Conservation (phyloP, 2,797 vertebrate species). For the Acanthiza pusilla region DNA sequence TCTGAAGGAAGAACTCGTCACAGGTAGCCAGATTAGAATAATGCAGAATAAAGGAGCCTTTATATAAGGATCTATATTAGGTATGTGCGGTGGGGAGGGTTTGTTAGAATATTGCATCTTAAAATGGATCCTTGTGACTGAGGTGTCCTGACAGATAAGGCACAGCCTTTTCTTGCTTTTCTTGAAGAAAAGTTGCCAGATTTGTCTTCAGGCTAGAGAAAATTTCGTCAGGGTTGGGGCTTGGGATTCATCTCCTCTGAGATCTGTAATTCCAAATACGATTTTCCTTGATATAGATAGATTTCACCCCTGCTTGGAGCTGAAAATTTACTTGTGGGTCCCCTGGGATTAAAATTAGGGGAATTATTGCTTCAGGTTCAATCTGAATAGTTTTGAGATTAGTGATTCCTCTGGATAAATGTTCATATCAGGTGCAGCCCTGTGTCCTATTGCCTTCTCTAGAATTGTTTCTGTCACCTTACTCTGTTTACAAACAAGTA, state of each 20-base stretch:
- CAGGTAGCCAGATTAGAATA: not conserved
- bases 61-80: not conserved
- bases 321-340: not conserved
- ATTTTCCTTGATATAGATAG: not conserved
- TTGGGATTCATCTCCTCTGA: not conserved
- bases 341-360: not conserved
- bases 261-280: not conserved
- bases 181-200: not conserved
- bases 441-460: not conserved
- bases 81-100: not conserved
- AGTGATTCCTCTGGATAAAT: not conserved
- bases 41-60: not conserved
- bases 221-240: not conserved
- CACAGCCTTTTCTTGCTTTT: not conserved
- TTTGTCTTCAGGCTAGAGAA: not conserved
- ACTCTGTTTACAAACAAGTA: not conserved
- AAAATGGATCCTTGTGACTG: not conserved
- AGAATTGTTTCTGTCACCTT: not conserved
- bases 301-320: not conserved
- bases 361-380: not conserved
- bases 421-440: not conserved
- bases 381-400: no score
- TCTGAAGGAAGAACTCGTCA: not conserved
- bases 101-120: not conserved
- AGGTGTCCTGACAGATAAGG: not conserved